Base-by-base conservation (phyloP, 2,113 vertebrate genomes). In the Percina caprodes region DNA sequence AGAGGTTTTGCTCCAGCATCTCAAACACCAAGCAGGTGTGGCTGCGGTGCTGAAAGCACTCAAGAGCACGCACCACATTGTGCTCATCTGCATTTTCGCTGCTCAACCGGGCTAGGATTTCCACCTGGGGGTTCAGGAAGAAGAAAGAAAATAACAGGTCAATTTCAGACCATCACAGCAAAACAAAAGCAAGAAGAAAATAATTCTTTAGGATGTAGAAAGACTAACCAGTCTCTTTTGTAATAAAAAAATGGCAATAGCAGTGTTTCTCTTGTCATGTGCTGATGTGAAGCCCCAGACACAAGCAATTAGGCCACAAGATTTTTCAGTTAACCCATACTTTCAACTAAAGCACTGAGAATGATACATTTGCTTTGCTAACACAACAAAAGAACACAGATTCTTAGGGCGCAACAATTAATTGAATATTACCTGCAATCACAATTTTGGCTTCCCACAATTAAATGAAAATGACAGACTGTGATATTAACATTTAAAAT, bases 21-120 rank as follows among this genome's bases (percentile, higher is more conserved):
- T 99, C 98, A 84, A 99, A 99, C 82, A 99, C 98, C 94, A 99
- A 93, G 80, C 98, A 99, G 23, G 98, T 99, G 83, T 99, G 98
- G 90, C 94, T 97, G 71, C 94, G 96, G 90, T 99, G 98, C 94
- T 99, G 97, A 93, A 99, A 99, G 93, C 98, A 99, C 89, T 99
- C 98, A 0, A 98, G 96, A 70, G 98, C 98, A 68, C 97, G 96
- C 90, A 99, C 98, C 78, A 99, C 97, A 82, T 99, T 98, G 94
- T 97, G 97, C 24, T 99, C 97, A 45, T 99, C 97, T 0, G 97
- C 98, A 13, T 98, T 98, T 90, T 99, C 98, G n/a, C 95, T 96
- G 91, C 98, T 99, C 55, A 99, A 93, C 3, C 96, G 96, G 0
- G 97, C 97, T 87, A 99, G 88, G 92, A 99, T 99, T 95, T 97